phyloP scores from a whole-genome alignment of 2,113 vertebrate genomes.

The Vimba vimba region DNA sequence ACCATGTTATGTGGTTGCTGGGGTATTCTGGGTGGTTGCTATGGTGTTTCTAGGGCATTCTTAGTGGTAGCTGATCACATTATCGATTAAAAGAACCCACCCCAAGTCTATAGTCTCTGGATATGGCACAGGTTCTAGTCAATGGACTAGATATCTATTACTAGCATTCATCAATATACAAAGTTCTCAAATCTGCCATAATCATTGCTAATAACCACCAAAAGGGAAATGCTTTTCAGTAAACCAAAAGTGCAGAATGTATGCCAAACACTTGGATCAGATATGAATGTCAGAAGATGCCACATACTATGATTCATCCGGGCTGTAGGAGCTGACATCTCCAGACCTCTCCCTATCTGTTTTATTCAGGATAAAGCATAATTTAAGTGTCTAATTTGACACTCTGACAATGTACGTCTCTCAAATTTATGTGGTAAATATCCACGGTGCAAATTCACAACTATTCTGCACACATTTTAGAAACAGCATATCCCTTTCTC shows the following conservation, averaged over 20 bases:
- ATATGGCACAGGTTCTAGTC: background rate
- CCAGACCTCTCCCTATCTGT: slow-evolving; percentile 7
- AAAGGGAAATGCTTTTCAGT: background rate
- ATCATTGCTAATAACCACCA: background rate
- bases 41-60: background rate
- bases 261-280: slow-evolving; percentile 49
- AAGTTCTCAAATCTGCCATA: background rate
- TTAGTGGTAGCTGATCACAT: background rate
- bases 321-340: slow-evolving; percentile 45
- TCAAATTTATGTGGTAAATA: background rate
- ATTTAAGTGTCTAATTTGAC: slow-evolving; percentile 31
- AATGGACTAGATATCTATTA: background rate
- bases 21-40: background rate
- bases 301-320: slow-evolving; percentile 43
- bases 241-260: slow-evolving; percentile 24
- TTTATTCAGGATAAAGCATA: background rate
- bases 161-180: background rate
- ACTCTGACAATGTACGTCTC: background rate
- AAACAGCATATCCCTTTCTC: slow-evolving; percentile 30
- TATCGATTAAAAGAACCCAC: background rate
- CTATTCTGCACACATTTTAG: slow-evolving; percentile 42
- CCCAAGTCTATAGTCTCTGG: background rate
- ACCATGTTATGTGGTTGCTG: background rate
- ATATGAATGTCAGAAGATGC: slow-evolving; percentile 45
- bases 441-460: slow-evolving; percentile 24